These are phyloP conservation scores for Allolobophora icterica DNA, from an alignment of 2,888 invertebrate genomes.

Conservation along the genomic window DNA sequence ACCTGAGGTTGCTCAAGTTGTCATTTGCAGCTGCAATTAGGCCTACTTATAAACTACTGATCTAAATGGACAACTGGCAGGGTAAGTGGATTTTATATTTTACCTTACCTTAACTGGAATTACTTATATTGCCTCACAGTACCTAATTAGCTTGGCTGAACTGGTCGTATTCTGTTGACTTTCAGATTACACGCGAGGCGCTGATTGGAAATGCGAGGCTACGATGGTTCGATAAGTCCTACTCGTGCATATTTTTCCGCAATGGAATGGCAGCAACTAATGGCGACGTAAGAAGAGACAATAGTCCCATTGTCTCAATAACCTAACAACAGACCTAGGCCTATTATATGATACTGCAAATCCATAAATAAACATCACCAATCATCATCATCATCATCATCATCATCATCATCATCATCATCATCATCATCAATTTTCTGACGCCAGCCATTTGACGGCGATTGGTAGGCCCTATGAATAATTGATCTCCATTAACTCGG, in stretches of 20 bases:
- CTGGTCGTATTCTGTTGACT: not conserved
- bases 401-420: too few species aligned
- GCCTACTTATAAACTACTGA: not conserved
- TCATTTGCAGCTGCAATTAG: not conserved
- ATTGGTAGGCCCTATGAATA: too few species aligned
- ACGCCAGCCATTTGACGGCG: too few species aligned
- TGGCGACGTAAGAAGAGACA: conserved; percentile 68
- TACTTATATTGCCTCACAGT: not conserved
- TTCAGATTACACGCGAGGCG: conserved; percentile 60
- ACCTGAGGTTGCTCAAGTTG: not conserved
- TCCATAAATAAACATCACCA: too few species aligned
- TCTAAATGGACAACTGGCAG: not conserved
- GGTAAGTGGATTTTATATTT: not conserved
- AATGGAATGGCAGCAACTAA: conserved; percentile 69
- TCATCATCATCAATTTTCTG: too few species aligned
- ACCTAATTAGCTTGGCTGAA: not conserved
- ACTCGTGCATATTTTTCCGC: conserved; percentile 66
- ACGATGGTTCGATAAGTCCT: conserved; percentile 72
- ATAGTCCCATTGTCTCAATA: too few species aligned
- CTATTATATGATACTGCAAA: not conserved
- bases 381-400: too few species aligned
- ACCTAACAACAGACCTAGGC: not conserved
- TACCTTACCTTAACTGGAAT: not conserved
- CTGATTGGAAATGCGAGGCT: conserved; percentile 69
- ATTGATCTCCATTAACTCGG: too few species aligned